A percentile compares a stretch with the other conserved stretches of the same genome.
These are phyloP conservation scores for Lucifuga dentata DNA, from an alignment of 2,113 vertebrate species.

Conservation along the genomic window DNA sequence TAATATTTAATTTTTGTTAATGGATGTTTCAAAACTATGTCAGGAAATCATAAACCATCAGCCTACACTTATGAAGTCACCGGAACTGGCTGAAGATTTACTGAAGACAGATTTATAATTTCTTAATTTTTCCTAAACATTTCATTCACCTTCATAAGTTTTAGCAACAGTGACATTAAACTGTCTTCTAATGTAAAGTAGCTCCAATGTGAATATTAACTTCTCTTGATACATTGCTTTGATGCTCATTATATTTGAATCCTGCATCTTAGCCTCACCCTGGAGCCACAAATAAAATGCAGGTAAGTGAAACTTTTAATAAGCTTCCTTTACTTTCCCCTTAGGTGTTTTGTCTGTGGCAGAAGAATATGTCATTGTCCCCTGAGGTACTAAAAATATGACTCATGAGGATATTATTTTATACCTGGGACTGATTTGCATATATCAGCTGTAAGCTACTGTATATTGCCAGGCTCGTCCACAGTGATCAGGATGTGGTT, in stretches of 20 bases:
- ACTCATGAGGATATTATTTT: constrained; percentile 71
- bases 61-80: too few relatives aligned
- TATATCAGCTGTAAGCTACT: constrained; percentile 27
- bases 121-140: constrained; percentile 5
- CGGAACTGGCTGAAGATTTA: too few relatives aligned
- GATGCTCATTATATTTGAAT: constrained; percentile 72
- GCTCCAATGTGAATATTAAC: constrained; percentile 65
- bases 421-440: constrained; percentile 56
- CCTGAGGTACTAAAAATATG: constrained; percentile 70
- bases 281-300: constrained; percentile 81
- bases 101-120: neutral
- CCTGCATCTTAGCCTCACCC: constrained; percentile 64
- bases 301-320: constrained; percentile 85
- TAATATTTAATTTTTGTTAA: constrained; percentile 7
- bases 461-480: constrained; percentile 9
- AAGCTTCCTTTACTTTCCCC: constrained; percentile 69
- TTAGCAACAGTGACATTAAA: constrained; percentile 19
- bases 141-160: constrained; percentile 5
- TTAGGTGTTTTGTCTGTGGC: constrained; percentile 71
- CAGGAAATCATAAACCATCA: constrained; percentile 1
- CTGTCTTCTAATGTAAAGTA: constrained; percentile 34
- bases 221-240: constrained; percentile 62
- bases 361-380: constrained; percentile 72
- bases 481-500: constrained; percentile 6
- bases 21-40: constrained; percentile 1